Percentiles rank a stretch among this genome's conserved stretches.
These are phyloP conservation scores for Fistularia tabacaria DNA, from an alignment of 2,797 vertebrate species.

Conservation along the genomic window DNA sequence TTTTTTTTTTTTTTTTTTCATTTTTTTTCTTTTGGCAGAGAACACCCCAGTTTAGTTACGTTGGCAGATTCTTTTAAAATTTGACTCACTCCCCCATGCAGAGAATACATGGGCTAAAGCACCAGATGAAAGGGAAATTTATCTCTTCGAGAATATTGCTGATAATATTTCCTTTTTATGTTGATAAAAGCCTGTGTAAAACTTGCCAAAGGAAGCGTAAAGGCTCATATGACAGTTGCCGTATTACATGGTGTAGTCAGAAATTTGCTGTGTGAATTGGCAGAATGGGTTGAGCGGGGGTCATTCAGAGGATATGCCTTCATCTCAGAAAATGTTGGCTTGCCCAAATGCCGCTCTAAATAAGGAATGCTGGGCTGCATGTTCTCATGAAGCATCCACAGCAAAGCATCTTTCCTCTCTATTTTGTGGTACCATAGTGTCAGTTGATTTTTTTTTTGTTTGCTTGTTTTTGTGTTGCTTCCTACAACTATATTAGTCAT, in stretches of 20 bases:
- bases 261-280: constrained; percentile 16
- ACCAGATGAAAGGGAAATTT: constrained; percentile 35
- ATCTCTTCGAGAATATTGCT: constrained; percentile 28
- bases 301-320: constrained; percentile 42
- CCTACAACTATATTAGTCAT: no score
- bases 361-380: neutral
- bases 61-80: constrained; percentile 38
- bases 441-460: neutral
- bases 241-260: constrained; percentile 21
- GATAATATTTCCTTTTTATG: constrained; percentile 42
- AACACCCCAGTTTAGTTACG: constrained; percentile 24
- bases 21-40: constrained; percentile 16
- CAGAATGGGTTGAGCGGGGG: constrained; percentile 40
- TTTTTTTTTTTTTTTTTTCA: constrained; percentile 15
- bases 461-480: no score
- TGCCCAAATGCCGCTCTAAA: neutral
- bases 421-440: neutral
- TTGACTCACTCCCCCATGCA: constrained; percentile 35
- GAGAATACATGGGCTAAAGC: constrained; percentile 35
- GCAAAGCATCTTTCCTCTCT: constrained; percentile 2
- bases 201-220: constrained; percentile 26
- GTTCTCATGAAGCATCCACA: neutral
- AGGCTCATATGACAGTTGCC: constrained; percentile 19
- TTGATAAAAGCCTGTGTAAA: constrained; percentile 34
- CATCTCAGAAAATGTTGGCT: constrained; percentile 1